Evolutionary conservation across 2,113 vertebrate species (phyloP).

Genomic region (Eolophus roseicapilla): DNA sequence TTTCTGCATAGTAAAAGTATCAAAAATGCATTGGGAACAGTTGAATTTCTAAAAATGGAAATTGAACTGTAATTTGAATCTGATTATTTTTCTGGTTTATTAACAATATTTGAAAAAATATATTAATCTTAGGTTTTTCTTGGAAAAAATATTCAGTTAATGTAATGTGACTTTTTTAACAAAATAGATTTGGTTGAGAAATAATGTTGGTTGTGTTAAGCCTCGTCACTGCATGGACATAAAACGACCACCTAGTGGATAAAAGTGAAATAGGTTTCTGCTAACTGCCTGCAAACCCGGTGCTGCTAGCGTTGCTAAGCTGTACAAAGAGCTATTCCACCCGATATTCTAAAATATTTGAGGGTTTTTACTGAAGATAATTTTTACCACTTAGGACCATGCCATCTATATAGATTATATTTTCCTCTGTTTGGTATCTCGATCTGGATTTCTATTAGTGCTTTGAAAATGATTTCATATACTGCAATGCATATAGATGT

Average conservation of each 20-base stretch:
- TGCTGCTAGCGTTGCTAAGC: neutral
- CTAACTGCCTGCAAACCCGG: neutral
- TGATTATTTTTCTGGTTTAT: neutral
- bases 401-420: neutral
- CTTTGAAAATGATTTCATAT: constrained; percentile 31
- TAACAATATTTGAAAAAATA: neutral
- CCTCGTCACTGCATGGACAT: neutral
- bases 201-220: neutral
- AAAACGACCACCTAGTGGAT: neutral
- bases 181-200: neutral
- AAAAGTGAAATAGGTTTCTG: constrained; percentile 33
- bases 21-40: neutral
- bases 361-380: neutral
- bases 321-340: neutral
- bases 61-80: neutral
- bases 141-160: neutral
- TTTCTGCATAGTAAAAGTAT: neutral
- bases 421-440: constrained; percentile 37
- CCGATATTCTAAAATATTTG: neutral
- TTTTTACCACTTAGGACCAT: neutral
- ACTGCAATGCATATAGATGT: neutral
- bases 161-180: neutral
- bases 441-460: constrained; percentile 29
- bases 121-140: neutral
- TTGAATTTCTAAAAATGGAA: neutral